Percentiles rank a stretch among this genome's conserved stretches.
phyloP scores from a whole-genome alignment of 2,113 vertebrate genomes.

The Trogon melanurus region DNA sequence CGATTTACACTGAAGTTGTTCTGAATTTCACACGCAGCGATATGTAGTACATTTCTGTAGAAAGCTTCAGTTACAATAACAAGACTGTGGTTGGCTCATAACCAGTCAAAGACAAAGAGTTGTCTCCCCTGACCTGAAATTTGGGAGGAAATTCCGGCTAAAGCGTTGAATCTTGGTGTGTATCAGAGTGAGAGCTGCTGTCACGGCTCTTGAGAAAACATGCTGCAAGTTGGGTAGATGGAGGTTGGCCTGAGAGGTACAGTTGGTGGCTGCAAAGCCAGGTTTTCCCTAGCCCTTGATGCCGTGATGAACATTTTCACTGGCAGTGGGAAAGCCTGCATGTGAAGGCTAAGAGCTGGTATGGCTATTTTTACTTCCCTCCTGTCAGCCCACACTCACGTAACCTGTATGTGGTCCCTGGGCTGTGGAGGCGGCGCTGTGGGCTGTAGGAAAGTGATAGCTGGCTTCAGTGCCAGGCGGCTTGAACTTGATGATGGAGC shows the following conservation, averaged over 20 bases:
- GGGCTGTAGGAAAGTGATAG: not conserved
- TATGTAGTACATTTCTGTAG: not conserved
- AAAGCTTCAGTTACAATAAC: not conserved
- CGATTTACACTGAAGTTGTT: not conserved
- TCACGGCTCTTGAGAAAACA: not conserved
- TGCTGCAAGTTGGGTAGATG: not conserved
- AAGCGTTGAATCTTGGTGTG: not conserved
- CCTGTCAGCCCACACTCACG: not conserved
- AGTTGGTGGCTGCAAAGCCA: not conserved
- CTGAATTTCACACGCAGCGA: not conserved
- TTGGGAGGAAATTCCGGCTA: not conserved
- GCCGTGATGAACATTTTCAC: not conserved
- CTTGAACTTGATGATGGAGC: not conserved
- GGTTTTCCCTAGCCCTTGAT: not conserved
- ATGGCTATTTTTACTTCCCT: constrained; percentile 4
- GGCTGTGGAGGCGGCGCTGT: not conserved
- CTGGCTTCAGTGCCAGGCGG: not conserved
- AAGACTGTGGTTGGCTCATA: not conserved
- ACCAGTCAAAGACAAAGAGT: not conserved
- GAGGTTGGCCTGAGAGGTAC: not conserved
- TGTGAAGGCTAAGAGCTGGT: not conserved
- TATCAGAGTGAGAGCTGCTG: not conserved
- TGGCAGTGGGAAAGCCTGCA: not conserved
- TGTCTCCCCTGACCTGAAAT: not conserved
- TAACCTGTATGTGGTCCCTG: not conserved